Conservation (phyloP, 2,888 invertebrate species). For the Noctuana brunneofusca region DNA sequence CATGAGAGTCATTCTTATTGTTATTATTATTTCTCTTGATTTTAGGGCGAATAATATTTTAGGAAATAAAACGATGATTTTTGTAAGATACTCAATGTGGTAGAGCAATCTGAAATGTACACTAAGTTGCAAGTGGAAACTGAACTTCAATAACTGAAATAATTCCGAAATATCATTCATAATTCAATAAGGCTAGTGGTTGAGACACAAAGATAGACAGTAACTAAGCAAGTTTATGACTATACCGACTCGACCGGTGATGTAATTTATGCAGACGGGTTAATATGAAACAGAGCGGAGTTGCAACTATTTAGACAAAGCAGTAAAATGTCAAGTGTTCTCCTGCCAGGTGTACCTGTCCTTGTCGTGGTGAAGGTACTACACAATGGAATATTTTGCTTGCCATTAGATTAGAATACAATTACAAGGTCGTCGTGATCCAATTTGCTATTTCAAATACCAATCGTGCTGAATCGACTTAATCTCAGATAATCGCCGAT, state of each 20-base stretch:
- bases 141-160: neutral
- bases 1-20: conserved; percentile 1
- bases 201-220: conserved; percentile 1
- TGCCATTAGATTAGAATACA: conserved; percentile 64
- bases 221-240: conserved; percentile 7
- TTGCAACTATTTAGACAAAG: conserved; percentile 40
- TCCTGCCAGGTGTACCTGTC: conserved; percentile 35
- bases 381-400: conserved; percentile 67
- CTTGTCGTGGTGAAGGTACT: conserved; percentile 49
- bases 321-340: conserved; percentile 44
- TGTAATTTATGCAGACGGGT: conserved; percentile 46
- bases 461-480: conserved; percentile 27
- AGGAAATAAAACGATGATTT: no score
- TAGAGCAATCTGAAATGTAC: neutral
- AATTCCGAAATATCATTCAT: neutral
- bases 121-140: neutral
- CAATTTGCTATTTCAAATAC: conserved; percentile 49
- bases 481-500: conserved; percentile 36
- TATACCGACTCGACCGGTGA: conserved; percentile 30
- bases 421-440: conserved; percentile 63
- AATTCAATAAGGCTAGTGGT: conserved; percentile 7
- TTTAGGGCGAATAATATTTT: neutral
- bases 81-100: no score
- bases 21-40: neutral
- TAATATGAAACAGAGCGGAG: conserved; percentile 41